Evolutionary conservation across 2,888 invertebrate genomes (phyloP).

Genomic region (Steinernema scapterisci): DNA sequence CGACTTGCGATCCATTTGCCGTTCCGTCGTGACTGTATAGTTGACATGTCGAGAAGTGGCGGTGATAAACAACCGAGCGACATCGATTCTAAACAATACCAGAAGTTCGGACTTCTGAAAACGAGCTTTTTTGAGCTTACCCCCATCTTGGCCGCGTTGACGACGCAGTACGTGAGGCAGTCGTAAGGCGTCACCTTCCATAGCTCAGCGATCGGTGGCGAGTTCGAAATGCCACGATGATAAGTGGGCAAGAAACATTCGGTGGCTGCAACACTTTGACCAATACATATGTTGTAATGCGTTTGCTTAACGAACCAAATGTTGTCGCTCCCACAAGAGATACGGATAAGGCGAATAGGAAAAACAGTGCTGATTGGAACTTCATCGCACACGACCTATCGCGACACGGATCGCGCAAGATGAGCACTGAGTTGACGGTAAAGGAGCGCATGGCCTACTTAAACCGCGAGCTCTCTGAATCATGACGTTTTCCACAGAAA

Average conservation of each 20-base stretch:
- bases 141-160: constrained; percentile 49
- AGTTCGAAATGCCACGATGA: constrained; percentile 49
- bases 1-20: constrained; percentile 39
- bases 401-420: constrained; percentile 17
- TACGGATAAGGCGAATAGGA: neutral
- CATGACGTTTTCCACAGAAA: constrained; percentile 1
- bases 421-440: constrained; percentile 22
- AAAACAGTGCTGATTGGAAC: constrained; percentile 1
- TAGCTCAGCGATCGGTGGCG: constrained; percentile 56
- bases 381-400: constrained; percentile 23
- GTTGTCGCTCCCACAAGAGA: neutral
- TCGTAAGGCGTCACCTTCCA: constrained; percentile 55
- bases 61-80: constrained; percentile 44
- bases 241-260: constrained; percentile 39
- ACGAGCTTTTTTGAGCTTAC: constrained; percentile 34
- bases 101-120: neutral
- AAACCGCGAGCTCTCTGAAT: constrained; percentile 11
- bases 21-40: constrained; percentile 46
- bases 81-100: neutral
- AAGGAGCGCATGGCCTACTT: constrained; percentile 28
- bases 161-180: constrained; percentile 59
- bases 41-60: constrained; percentile 59
- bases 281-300: neutral
- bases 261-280: constrained; percentile 1
- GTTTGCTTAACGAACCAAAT: constrained; percentile 6